Evolutionary conservation across 2,113 vertebrate species (phyloP).

Genomic region (Solea solea): DNA sequence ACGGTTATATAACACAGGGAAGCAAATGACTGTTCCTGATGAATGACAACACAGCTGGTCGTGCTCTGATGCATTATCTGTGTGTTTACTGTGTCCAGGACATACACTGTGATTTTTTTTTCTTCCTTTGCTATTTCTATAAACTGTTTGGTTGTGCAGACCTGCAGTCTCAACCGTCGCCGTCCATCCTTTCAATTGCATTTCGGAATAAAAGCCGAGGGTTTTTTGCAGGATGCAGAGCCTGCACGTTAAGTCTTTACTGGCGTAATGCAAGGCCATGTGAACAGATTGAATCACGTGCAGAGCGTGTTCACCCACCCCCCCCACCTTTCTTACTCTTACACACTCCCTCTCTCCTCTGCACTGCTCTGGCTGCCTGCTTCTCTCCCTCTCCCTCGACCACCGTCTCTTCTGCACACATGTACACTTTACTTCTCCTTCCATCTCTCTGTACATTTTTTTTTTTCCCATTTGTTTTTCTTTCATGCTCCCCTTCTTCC

Average conservation of each 20-base stretch:
- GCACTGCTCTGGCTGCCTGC: conserved; percentile 52
- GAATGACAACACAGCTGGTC: conserved; percentile 31
- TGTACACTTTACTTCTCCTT: conserved; percentile 4
- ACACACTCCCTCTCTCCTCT: conserved; percentile 39
- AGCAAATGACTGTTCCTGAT: conserved; percentile 23
- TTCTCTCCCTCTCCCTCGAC: conserved; percentile 17
- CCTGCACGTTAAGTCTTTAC: conserved; percentile 60
- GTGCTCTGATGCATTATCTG: conserved; percentile 28
- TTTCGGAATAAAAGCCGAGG: not conserved
- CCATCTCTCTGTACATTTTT: not conserved
- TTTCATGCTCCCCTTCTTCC: not conserved
- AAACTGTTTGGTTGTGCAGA: not conserved
- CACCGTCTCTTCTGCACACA: conserved; percentile 26
- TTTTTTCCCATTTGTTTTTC: not conserved
- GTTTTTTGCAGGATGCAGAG: conserved; percentile 1
- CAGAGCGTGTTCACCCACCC: conserved; percentile 63
- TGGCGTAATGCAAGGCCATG: conserved; percentile 65
- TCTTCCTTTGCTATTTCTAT: not conserved
- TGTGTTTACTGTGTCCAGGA: conserved; percentile 1
- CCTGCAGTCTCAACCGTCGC: not conserved
- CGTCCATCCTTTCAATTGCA: conserved; percentile 7
- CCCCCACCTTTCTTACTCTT: conserved; percentile 20
- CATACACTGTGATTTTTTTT: not conserved
- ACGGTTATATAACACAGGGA: conserved; percentile 64
- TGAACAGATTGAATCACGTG: conserved; percentile 76